Conservation (phyloP, 2,797 vertebrate genomes). For the Steatocranus sp. region DNA sequence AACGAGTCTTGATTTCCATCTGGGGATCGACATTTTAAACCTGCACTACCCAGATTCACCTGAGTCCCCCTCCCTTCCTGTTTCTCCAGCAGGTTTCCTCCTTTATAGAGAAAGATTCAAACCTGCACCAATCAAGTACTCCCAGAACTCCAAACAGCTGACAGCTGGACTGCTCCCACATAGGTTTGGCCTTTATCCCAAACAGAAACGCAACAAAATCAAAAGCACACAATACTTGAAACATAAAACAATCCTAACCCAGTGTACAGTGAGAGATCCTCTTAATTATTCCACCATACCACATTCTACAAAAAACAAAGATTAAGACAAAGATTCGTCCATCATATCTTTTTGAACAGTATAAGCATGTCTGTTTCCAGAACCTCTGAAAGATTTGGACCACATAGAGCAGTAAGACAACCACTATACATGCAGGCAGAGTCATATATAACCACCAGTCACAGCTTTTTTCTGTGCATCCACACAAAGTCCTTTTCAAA, state of each 20-base stretch:
- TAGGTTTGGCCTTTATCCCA: not conserved
- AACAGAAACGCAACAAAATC: not conserved
- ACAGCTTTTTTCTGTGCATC: not conserved
- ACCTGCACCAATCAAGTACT: not conserved
- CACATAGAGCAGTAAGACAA: not conserved
- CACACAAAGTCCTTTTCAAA: not conserved
- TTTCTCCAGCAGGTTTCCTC: not conserved
- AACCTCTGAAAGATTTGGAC: not conserved
- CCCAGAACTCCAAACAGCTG: not conserved
- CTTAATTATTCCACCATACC: accelerated
- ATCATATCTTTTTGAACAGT: not conserved
- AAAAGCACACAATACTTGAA: not conserved
- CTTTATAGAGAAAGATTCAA: not conserved
- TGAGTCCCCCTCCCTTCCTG: not conserved
- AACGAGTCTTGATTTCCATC: accelerated
- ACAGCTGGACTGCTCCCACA: not conserved
- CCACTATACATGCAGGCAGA: not conserved
- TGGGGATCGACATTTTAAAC: not conserved
- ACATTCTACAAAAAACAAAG: not conserved
- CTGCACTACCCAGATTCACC: not conserved
- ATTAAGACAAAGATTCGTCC: not conserved
- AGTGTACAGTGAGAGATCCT: not conserved
- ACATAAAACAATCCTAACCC: not conserved
- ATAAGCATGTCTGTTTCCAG: not conserved
- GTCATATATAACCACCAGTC: not conserved